phyloP scores from a whole-genome alignment of 2,113 vertebrate species.

The Datnioides undecimradiatus region DNA sequence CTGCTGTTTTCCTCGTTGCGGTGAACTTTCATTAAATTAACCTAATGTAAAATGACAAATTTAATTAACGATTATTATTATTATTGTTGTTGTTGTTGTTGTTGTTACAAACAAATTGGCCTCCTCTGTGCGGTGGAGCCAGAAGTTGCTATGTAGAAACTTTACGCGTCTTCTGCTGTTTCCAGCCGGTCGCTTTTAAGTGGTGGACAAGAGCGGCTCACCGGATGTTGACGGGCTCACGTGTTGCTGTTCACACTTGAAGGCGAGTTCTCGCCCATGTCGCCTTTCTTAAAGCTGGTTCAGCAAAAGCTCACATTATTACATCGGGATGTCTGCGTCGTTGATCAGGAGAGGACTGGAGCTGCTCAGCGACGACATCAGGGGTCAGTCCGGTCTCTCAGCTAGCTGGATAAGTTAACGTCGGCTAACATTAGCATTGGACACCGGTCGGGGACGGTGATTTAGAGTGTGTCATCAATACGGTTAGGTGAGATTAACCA shows the following conservation, averaged over 20 bases:
- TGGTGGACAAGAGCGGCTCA: not conserved
- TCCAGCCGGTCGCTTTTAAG: slow-evolving; percentile 6
- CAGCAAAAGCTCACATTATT: not conserved
- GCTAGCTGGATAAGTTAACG: not conserved
- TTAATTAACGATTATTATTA: too few species aligned
- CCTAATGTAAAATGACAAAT: too few species aligned
- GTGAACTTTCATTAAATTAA: not conserved
- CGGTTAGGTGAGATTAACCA: not conserved
- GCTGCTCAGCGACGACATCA: slow-evolving; percentile 65
- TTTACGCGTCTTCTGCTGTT: not conserved
- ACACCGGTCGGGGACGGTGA: rapidly evolving
- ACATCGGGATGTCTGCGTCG: slow-evolving; percentile 69
- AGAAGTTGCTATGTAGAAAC: slow-evolving; percentile 8
- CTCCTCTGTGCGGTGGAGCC: too few species aligned
- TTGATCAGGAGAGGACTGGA: slow-evolving; percentile 75
- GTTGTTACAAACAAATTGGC: too few species aligned
- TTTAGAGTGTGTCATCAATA: rapidly evolving
- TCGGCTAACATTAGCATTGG: slow-evolving; percentile 12
- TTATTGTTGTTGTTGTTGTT: not conserved
- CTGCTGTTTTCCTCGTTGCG: too few species aligned
- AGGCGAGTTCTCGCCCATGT: rapidly evolving
- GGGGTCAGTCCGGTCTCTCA: slow-evolving; percentile 50
- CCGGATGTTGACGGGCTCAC: slow-evolving; percentile 63
- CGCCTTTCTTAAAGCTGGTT: not conserved
- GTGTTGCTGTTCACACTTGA: not conserved